Evolutionary conservation across 2,888 invertebrate genomes (phyloP).

Genomic region (Dastarcus helophoroides): DNA sequence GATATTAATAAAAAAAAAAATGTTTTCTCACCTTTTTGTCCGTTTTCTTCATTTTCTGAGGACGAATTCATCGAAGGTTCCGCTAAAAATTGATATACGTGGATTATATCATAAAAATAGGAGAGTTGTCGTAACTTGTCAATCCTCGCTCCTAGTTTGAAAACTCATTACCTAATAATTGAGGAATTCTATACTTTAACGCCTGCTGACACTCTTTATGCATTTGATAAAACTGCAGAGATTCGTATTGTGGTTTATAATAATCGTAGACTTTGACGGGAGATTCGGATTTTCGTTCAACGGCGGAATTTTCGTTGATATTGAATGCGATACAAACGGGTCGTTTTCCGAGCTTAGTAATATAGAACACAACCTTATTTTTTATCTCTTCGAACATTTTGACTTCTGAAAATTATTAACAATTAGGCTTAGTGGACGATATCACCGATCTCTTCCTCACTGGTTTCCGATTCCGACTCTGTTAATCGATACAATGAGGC

Average conservation of each 20-base stretch:
- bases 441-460: conserved; percentile 12
- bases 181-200: too few relatives aligned
- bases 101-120: too few relatives aligned
- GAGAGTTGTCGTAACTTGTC: too few relatives aligned
- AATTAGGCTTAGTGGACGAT: too few relatives aligned
- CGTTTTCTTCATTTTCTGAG: too few relatives aligned
- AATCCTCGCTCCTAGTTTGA: too few relatives aligned
- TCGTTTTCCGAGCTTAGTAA: conserved; percentile 39
- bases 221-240: conserved; percentile 25
- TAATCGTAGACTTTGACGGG: conserved; percentile 51
- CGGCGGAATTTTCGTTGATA: conserved; percentile 37
- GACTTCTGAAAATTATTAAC: conserved; percentile 34
- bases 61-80: too few relatives aligned
- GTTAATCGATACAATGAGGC: conserved; percentile 44
- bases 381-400: conserved; percentile 42
- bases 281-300: conserved; percentile 42
- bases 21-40: too few relatives aligned
- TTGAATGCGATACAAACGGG: conserved; percentile 40
- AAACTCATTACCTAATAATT: too few relatives aligned
- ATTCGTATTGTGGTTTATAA: conserved; percentile 44
- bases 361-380: conserved; percentile 41
- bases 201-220: too few relatives aligned
- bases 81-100: too few relatives aligned
- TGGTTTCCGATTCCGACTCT: conserved; percentile 22
- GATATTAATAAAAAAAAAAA: too few relatives aligned